Evolutionary conservation across 2,113 vertebrate genomes (phyloP), one percentile per base, ranked within the genome.

Genomic region (Clarias macrocephalus): DNA sequence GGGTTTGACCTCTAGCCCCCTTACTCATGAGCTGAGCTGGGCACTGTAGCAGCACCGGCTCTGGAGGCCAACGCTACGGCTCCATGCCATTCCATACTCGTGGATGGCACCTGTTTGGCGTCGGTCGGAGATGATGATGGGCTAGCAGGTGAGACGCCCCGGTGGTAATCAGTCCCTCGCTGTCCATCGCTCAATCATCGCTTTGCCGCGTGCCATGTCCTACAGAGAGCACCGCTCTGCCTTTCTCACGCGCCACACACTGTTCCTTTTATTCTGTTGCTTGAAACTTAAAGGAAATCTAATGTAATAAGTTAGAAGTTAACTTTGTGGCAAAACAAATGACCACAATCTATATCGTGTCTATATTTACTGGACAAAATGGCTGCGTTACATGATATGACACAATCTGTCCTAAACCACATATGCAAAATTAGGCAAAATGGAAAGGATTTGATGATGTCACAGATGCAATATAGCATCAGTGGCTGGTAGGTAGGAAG

Each of bases 161-260:
- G 70, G 90, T 88, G 90, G 90, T 89, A 90, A 88, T 91, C 90
- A 90, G 86, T 89, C 88, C 89, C 88, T 90, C 81, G 86, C 87
- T 89, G 68, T 59, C 86, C 79, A 73, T 85, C 86, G 85, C 88
- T 91, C 84, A 86, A 91, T 91, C 90, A 91, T 76, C 59, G 28
- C 76, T 77, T 86, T 80, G 54, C 80, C 48, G 65, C 28, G 62
- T 88, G 88, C 87, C 83, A 87, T 59, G 88, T 83, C 88, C 88
- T 87, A 84, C 89, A 84, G 81, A 72, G 66, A 84, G n/a, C 77
- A 57, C 37, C 30, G 63, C 85, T 79, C 66, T 75, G 73, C 48
- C 70, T 57, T 75, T 75, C 54, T 37, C 28, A 37, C 25, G 8
- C 83, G 59, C 12, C 52, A 57, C 66, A 81, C 79, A 62, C 18